A percentile compares a stretch with the other conserved stretches of the same genome.
These are phyloP conservation scores for Hemiprocne comata DNA, from an alignment of 2,113 vertebrate genomes.

Conservation along the genomic window DNA sequence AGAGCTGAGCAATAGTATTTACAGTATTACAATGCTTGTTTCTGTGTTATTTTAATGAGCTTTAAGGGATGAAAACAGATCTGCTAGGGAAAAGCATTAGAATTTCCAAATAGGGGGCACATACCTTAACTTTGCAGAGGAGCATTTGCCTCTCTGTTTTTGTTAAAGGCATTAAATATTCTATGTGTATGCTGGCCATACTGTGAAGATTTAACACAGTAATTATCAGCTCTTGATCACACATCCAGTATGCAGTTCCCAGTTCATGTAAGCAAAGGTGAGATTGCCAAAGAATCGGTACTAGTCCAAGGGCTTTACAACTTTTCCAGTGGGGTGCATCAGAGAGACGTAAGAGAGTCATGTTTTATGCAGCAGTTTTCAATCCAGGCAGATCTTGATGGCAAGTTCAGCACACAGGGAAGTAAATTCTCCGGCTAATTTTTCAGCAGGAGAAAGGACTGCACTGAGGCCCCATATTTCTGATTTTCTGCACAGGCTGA, in stretches of 20 bases:
- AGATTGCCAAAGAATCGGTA: not conserved
- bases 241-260: not conserved
- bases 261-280: not conserved
- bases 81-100: slow-evolving; percentile 14
- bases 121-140: slow-evolving; percentile 19
- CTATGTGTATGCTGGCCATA: not conserved
- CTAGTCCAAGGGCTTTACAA: not conserved
- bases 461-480: not conserved
- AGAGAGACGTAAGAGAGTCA: not conserved
- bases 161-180: slow-evolving; percentile 18
- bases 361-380: not conserved
- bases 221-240: slow-evolving; percentile 34
- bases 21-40: slow-evolving; percentile 37
- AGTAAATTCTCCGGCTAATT: not conserved
- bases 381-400: not conserved
- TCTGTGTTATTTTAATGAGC: slow-evolving; percentile 56
- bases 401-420: not conserved
- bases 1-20: slow-evolving; percentile 34
- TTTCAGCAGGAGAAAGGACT: not conserved
- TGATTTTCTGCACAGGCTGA: not conserved
- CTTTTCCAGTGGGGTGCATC: not conserved
- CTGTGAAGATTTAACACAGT: slow-evolving; percentile 16
- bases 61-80: slow-evolving; percentile 48
- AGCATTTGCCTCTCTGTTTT: slow-evolving; percentile 32
- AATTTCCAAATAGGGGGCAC: not conserved